Percentiles rank a stretch among this genome's conserved stretches.
These are phyloP conservation scores for Esox lucius DNA, from an alignment of 2,797 vertebrate genomes.

Conservation along the genomic window DNA sequence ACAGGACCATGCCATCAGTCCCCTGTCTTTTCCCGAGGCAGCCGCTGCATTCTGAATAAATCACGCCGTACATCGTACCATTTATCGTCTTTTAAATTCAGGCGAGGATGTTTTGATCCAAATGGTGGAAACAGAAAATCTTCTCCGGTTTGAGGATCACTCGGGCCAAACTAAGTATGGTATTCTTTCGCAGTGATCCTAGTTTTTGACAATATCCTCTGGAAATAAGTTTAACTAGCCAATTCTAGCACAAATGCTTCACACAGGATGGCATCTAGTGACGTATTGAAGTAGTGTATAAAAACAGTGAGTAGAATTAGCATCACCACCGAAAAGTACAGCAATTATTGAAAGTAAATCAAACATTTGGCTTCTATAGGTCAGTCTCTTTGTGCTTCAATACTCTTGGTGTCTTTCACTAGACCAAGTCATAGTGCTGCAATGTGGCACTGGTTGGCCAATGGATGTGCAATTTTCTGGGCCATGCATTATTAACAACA, in stretches of 20 bases:
- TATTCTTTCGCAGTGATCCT: slow-evolving; percentile 6
- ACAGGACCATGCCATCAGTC: slow-evolving; percentile 17
- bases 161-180: slow-evolving; percentile 36
- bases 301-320: neutral
- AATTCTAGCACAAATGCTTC: neutral
- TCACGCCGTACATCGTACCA: neutral
- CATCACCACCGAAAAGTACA: neutral
- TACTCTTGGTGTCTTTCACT: neutral
- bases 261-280: neutral
- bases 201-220: neutral
- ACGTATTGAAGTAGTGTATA: neutral
- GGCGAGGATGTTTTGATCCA: neutral
- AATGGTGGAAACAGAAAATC: slow-evolving; percentile 11
- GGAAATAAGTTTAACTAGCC: neutral
- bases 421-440: neutral
- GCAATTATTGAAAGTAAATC: neutral
- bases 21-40: neutral
- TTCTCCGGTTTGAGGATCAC: slow-evolving; percentile 16
- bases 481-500: no score
- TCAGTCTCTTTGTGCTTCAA: neutral
- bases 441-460: neutral
- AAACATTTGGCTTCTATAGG: neutral
- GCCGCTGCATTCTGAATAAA: neutral
- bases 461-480: no score
- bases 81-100: neutral